Percentiles rank a stretch among this genome's conserved stretches.
Evolutionary conservation across 1,140 invertebrate genomes (phyloP).

Genomic region (Philopotamus ludificatus): DNA sequence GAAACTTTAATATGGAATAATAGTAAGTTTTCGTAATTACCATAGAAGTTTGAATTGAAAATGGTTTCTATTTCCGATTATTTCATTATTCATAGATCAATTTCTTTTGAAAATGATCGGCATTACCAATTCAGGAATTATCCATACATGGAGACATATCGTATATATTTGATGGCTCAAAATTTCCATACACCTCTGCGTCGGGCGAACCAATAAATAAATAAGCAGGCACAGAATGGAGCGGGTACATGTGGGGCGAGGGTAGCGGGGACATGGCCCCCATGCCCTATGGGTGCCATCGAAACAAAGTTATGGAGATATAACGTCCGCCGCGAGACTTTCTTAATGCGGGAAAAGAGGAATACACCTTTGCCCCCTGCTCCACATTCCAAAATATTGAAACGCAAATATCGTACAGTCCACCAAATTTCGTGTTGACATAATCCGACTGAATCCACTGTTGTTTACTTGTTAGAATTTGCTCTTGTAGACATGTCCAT

Average conservation of each 20-base stretch:
- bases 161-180: slow-evolving; percentile 13
- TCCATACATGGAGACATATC: background rate
- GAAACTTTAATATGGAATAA: too few species aligned
- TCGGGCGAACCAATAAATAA: slow-evolving; percentile 25
- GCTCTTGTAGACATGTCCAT: too few species aligned
- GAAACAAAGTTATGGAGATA: slow-evolving; percentile 31
- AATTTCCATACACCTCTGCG: slow-evolving; percentile 16
- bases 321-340: slow-evolving; percentile 24
- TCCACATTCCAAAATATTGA: background rate
- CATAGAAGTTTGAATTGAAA: too few species aligned
- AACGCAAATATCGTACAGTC: too few species aligned
- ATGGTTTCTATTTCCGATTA: too few species aligned
- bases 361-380: background rate
- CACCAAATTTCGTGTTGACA: too few species aligned
- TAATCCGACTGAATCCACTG: too few species aligned
- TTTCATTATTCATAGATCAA: too few species aligned
- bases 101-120: too few species aligned
- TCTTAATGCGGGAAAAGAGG: slow-evolving; percentile 19
- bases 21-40: too few species aligned
- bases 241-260: background rate
- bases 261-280: slow-evolving; percentile 20
- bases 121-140: background rate
- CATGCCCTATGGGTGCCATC: slow-evolving; percentile 22
- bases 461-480: too few species aligned
- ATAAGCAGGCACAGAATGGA: slow-evolving; percentile 27